A percentile compares a stretch with the other conserved stretches of the same genome.
Evolutionary conservation across 2,113 vertebrate species (phyloP).

Genomic region (Isurus oxyrinchus): DNA sequence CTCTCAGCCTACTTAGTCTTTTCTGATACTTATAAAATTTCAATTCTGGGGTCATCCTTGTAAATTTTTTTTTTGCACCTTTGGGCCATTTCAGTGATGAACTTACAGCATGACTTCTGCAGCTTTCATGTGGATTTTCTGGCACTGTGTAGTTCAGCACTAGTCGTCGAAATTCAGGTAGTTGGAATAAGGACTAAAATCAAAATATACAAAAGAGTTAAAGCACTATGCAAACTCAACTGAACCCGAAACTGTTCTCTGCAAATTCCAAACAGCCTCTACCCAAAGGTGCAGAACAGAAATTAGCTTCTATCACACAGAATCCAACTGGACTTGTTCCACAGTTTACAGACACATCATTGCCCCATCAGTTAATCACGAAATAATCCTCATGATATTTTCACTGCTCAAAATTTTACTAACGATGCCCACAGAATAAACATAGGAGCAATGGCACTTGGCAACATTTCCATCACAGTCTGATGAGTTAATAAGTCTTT

Average conservation of each 20-base stretch:
- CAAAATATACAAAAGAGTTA: conserved; percentile 41
- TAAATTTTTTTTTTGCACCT: neutral
- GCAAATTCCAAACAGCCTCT: neutral
- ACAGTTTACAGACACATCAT: neutral
- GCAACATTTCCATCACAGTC: neutral
- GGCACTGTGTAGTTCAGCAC: conserved; percentile 85
- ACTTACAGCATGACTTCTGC: conserved; percentile 75
- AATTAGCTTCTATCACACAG: neutral
- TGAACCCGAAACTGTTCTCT: neutral
- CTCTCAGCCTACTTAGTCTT: neutral
- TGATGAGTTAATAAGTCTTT: neutral
- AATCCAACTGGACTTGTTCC: neutral
- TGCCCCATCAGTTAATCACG: neutral
- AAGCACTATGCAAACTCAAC: neutral
- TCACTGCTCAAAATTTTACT: neutral
- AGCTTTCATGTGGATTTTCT: conserved; percentile 69
- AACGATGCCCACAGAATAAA: neutral
- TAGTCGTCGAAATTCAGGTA: conserved; percentile 83
- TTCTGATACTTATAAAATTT: neutral
- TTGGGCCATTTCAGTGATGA: neutral
- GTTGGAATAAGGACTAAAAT: conserved; percentile 85
- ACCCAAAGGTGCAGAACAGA: neutral
- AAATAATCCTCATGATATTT: neutral
- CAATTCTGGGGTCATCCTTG: neutral
- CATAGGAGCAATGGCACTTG: neutral